These are phyloP conservation scores for Coelinius sp. DNA, from an alignment of 2,888 invertebrate species.

Conservation along the genomic window DNA sequence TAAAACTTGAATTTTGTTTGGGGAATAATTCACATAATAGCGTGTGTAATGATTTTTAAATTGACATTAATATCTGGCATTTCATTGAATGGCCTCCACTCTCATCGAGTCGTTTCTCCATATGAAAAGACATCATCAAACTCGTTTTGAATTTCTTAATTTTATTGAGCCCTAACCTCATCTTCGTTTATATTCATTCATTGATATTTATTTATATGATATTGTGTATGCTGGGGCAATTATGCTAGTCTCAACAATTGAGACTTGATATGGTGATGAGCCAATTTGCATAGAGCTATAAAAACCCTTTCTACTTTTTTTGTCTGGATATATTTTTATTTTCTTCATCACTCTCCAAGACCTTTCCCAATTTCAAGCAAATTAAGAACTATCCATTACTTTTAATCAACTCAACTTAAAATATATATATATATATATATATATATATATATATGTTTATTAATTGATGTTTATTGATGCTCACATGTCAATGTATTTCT, in stretches of 20 bases:
- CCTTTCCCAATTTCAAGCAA: neutral
- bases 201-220: neutral
- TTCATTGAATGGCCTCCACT: neutral
- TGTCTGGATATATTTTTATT: conserved; percentile 9
- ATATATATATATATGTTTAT: neutral
- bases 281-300: conserved; percentile 52
- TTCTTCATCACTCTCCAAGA: conserved; percentile 28
- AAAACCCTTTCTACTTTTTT: conserved; percentile 14
- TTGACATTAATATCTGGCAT: neutral
- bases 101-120: neutral
- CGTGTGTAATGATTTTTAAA: neutral
- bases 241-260: conserved; percentile 53
- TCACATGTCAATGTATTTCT: neutral
- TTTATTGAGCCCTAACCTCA: conserved; percentile 21
- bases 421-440: too few relatives aligned
- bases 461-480: neutral
- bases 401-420: neutral
- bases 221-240: conserved; percentile 39
- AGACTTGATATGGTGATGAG: conserved; percentile 50
- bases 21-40: neutral
- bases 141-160: conserved; percentile 19
- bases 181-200: neutral
- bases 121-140: neutral
- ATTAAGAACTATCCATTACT: conserved; percentile 15
- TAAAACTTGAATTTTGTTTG: neutral